Conservation (phyloP, 2,797 vertebrate genomes). For the Lophotriccus pileatus region DNA sequence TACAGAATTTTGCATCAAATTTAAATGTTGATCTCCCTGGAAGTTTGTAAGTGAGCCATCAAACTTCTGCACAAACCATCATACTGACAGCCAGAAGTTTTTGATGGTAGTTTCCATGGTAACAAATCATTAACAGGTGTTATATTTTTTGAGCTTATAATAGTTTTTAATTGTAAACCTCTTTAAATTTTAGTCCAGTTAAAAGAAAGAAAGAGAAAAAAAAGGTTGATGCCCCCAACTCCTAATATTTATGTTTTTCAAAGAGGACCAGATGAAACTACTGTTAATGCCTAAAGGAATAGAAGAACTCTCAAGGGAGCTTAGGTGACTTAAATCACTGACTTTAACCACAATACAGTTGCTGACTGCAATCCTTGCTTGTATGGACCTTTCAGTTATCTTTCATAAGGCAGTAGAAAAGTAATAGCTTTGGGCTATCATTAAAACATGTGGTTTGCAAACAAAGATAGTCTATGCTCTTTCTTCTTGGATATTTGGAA, state of each 20-base stretch:
- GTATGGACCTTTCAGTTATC: background rate
- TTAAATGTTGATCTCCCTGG: background rate
- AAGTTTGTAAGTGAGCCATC: background rate
- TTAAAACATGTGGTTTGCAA: background rate
- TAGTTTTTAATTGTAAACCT: background rate
- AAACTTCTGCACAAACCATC: background rate
- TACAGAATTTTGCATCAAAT: background rate
- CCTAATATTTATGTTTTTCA: background rate
- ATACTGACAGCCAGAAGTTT: background rate
- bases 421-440: background rate
- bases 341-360: background rate
- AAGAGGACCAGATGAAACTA: background rate
- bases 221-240: accelerated
- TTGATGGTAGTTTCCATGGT: background rate
- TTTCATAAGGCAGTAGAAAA: background rate
- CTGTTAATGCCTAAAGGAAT: background rate
- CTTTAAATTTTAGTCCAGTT: background rate
- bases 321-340: background rate
- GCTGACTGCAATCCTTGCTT: background rate
- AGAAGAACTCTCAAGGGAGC: background rate
- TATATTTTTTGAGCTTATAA: background rate
- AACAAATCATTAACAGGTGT: background rate
- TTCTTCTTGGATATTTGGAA: background rate
- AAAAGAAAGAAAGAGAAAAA: background rate
- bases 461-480: background rate